These are phyloP conservation scores for Ophraella communa DNA, from an alignment of 2,888 invertebrate species.

Conservation along the genomic window DNA sequence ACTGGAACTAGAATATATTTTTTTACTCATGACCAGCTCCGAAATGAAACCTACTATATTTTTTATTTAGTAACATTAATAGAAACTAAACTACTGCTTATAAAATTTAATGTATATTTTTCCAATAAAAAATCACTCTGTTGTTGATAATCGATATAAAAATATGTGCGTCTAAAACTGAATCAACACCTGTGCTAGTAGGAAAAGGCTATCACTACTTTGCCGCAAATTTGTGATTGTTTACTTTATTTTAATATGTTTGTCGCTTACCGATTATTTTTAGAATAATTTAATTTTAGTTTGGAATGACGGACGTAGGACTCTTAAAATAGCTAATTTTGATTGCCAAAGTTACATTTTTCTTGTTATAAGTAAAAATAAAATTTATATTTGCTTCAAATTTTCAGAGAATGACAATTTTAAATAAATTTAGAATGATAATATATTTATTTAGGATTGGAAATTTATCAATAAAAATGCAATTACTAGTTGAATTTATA, in stretches of 20 bases:
- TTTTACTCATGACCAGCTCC: too few species aligned
- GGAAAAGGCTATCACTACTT: background rate
- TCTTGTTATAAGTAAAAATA: slow-evolving; percentile 1
- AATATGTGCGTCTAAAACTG: background rate
- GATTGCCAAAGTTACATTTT: slow-evolving; percentile 1
- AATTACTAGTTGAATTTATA: background rate
- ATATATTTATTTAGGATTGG: background rate
- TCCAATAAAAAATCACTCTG: too few species aligned
- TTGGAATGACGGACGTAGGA: background rate
- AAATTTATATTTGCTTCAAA: background rate
- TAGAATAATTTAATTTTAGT: slow-evolving; percentile 2
- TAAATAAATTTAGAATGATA: background rate
- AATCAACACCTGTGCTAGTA: background rate
- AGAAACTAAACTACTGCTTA: too few species aligned
- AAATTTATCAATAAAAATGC: background rate
- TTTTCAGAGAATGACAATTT: background rate
- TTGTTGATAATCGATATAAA: background rate
- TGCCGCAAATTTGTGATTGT: background rate
- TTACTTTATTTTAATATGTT: background rate
- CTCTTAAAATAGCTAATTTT: background rate
- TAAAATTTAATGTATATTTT: too few species aligned
- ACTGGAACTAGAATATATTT: too few species aligned
- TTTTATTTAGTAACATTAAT: too few species aligned
- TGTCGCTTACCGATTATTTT: background rate
- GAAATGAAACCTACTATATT: too few species aligned